Conservation (phyloP, 2,888 invertebrate species). For the Drosophila bunnanda region DNA sequence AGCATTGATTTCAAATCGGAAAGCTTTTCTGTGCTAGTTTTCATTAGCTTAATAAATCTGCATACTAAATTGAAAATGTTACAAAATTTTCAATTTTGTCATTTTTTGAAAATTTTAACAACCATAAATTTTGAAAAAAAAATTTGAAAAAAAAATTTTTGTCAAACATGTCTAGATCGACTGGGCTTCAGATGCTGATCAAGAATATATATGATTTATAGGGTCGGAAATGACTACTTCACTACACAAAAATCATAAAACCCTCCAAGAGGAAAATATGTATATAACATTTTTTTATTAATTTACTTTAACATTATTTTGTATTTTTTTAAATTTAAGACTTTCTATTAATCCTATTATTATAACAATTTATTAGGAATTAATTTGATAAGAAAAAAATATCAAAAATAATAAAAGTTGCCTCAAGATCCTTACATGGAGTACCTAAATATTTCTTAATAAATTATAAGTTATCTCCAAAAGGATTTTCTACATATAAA, state of each 20-base stretch:
- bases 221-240: neutral
- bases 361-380: neutral
- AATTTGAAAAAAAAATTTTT: neutral
- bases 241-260: too few species aligned
- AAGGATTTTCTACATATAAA: neutral
- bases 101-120: neutral
- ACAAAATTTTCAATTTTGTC: neutral
- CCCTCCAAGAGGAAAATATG: too few species aligned
- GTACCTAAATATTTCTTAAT: neutral
- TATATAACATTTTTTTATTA: too few species aligned
- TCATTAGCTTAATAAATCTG: neutral
- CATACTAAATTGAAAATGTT: neutral
- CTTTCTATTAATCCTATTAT: too few species aligned
- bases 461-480: neutral
- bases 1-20: neutral
- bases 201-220: neutral
- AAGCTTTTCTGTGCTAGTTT: neutral
- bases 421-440: too few species aligned
- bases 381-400: neutral
- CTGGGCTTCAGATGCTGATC: neutral
- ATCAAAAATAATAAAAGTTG: neutral
- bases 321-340: too few species aligned
- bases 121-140: neutral
- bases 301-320: too few species aligned
- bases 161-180: neutral